Evolutionary conservation across 1,140 invertebrate genomes (phyloP).

Genomic region (Venturia canescens): DNA sequence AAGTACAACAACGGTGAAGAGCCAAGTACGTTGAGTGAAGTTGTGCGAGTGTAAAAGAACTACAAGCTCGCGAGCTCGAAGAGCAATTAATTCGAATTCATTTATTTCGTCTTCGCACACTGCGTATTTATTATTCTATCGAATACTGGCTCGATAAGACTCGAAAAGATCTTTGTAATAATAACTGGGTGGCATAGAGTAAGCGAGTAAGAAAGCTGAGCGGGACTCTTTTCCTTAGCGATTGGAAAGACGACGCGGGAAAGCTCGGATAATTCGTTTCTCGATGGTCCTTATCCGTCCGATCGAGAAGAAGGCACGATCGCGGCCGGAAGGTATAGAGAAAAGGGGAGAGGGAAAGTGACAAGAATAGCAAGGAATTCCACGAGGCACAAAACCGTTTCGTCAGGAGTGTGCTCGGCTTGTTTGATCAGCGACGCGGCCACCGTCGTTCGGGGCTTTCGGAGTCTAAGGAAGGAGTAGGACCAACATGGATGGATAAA

Average conservation of each 20-base stretch:
- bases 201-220: too few species aligned
- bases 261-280: constrained; percentile 35
- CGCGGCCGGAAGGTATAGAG: neutral
- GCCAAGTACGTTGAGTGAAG: too few species aligned
- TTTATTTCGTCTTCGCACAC: too few species aligned
- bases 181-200: too few species aligned
- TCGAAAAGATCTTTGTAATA: too few species aligned
- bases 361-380: constrained; percentile 13
- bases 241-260: neutral
- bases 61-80: too few species aligned
- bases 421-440: constrained; percentile 8
- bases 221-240: too few species aligned
- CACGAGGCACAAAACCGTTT: neutral
- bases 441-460: constrained; percentile 8
- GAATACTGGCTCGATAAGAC: too few species aligned
- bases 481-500: neutral
- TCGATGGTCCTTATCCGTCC: constrained; percentile 30
- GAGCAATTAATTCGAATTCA: too few species aligned
- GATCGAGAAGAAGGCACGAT: constrained; percentile 2
- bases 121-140: too few species aligned
- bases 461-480: neutral
- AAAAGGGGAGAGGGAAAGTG: neutral
- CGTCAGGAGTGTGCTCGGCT: neutral
- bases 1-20: too few species aligned
- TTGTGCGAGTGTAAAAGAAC: too few species aligned